phyloP scores from a whole-genome alignment of 92 coral and sea anemone genomes.

The Plumapathes pennacea region DNA sequence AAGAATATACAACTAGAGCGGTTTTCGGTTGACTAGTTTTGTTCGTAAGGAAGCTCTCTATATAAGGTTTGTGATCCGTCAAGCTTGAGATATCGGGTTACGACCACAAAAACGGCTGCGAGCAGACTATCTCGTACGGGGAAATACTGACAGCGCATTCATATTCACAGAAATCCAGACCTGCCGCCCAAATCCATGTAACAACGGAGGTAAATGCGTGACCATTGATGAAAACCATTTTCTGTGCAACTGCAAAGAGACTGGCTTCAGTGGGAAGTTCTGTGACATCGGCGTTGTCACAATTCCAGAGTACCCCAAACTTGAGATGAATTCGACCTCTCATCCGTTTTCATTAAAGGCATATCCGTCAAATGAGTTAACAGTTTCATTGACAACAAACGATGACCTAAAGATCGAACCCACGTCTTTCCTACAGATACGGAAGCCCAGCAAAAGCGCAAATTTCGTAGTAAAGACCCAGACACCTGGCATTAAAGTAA shows the following conservation, averaged over 20 bases:
- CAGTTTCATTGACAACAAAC: constrained; percentile 4
- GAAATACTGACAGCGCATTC: not conserved
- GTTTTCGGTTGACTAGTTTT: too few species aligned
- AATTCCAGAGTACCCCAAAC: constrained; percentile 41
- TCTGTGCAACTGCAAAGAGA: constrained; percentile 45
- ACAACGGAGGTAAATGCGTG: constrained; percentile 43
- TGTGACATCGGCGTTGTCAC: constrained; percentile 51
- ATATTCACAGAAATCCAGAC: constrained; percentile 16
- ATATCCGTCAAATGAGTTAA: constrained; percentile 14
- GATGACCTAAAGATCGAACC: constrained; percentile 18
- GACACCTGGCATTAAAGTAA: constrained; percentile 14
- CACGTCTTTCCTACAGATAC: not conserved
- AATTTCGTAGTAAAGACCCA: constrained; percentile 18
- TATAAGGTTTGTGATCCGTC: too few species aligned
- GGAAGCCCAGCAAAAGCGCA: not conserved
- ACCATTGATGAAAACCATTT: constrained; percentile 6
- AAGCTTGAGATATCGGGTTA: too few species aligned
- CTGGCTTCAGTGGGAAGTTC: constrained; percentile 57
- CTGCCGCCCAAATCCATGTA: constrained; percentile 66
- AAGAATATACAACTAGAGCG: too few species aligned
- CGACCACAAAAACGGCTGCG: too few species aligned
- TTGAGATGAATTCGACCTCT: constrained; percentile 16
- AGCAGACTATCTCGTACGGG: too few species aligned
- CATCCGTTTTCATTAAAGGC: constrained; percentile 32
- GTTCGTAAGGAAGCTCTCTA: too few species aligned